phyloP scores from a whole-genome alignment of 2,888 invertebrate genomes.

The Tortricodes alternella region DNA sequence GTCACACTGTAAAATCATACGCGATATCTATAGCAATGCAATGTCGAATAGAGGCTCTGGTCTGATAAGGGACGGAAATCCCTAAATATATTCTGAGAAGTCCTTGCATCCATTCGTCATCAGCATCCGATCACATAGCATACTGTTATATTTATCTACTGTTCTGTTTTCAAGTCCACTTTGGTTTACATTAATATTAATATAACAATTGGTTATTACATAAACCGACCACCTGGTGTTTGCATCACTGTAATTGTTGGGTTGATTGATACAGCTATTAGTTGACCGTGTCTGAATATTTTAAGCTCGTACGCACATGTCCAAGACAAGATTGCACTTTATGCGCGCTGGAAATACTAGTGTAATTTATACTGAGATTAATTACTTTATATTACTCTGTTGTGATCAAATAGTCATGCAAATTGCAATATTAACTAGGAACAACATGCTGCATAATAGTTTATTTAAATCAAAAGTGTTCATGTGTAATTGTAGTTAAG shows the following conservation, averaged over 20 bases:
- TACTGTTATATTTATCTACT: background rate
- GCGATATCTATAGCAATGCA: no score
- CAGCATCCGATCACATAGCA: no score
- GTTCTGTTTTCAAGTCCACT: slow-evolving; percentile 20
- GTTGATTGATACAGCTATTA: slow-evolving; percentile 57
- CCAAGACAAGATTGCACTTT: slow-evolving; percentile 12
- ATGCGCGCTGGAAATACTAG: slow-evolving; percentile 8
- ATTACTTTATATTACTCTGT: slow-evolving; percentile 10
- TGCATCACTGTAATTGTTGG: slow-evolving; percentile 58
- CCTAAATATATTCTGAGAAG: no score
- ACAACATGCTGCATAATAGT: background rate
- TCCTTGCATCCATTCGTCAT: no score
- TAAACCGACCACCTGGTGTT: slow-evolving; percentile 65
- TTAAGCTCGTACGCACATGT: slow-evolving; percentile 34
- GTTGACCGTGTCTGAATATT: slow-evolving; percentile 40
- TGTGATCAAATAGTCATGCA: background rate
- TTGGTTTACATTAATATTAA: slow-evolving; percentile 49
- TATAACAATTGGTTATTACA: slow-evolving; percentile 57
- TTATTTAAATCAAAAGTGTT: no score
- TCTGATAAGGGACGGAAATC: no score
- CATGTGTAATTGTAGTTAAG: no score
- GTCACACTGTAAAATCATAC: no score
- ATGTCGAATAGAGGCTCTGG: no score
- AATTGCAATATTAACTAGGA: slow-evolving; percentile 1
- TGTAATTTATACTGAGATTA: background rate